Percentiles rank a stretch among this genome's conserved stretches.
phyloP scores from a whole-genome alignment of 1,140 invertebrate genomes.

The Euborellia annulipes region DNA sequence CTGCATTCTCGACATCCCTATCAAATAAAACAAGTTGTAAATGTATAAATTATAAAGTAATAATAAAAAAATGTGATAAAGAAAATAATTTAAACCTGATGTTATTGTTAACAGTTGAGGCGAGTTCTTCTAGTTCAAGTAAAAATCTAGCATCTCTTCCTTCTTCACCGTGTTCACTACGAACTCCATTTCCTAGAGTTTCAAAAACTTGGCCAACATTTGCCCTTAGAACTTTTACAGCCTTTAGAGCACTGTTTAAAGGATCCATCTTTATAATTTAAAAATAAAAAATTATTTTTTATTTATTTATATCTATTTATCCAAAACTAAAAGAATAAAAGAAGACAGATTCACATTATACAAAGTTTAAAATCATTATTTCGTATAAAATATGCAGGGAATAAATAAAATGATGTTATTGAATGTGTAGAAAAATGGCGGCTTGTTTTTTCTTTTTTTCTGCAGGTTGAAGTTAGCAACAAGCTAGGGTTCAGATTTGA shows the following conservation, averaged over 20 bases:
- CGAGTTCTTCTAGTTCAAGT: slow-evolving; percentile 58
- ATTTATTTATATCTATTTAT: too few species aligned
- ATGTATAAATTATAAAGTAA: background rate
- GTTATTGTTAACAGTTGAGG: slow-evolving; percentile 57
- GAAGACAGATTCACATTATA: too few species aligned
- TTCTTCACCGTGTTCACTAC: slow-evolving; percentile 58
- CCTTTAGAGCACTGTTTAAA: slow-evolving; percentile 50
- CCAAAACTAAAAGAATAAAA: too few species aligned
- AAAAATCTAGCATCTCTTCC: slow-evolving; percentile 61
- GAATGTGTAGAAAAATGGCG: too few species aligned
- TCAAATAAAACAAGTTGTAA: slow-evolving; percentile 13
- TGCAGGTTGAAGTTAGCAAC: too few species aligned
- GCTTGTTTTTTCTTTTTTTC: too few species aligned
- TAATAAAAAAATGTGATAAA: slow-evolving; percentile 1
- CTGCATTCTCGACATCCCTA: slow-evolving; percentile 62
- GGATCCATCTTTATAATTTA: slow-evolving; percentile 39
- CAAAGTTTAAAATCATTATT: too few species aligned
- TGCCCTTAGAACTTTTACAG: slow-evolving; percentile 57
- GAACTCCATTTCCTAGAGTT: slow-evolving; percentile 55
- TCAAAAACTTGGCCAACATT: slow-evolving; percentile 71
- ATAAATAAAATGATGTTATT: too few species aligned
- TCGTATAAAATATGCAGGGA: too few species aligned
- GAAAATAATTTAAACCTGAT: slow-evolving; percentile 35
- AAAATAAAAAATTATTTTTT: too few species aligned
- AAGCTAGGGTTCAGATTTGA: too few species aligned